Conservation (phyloP, 2,888 invertebrate genomes). For the Andrena haemorrhoa region DNA sequence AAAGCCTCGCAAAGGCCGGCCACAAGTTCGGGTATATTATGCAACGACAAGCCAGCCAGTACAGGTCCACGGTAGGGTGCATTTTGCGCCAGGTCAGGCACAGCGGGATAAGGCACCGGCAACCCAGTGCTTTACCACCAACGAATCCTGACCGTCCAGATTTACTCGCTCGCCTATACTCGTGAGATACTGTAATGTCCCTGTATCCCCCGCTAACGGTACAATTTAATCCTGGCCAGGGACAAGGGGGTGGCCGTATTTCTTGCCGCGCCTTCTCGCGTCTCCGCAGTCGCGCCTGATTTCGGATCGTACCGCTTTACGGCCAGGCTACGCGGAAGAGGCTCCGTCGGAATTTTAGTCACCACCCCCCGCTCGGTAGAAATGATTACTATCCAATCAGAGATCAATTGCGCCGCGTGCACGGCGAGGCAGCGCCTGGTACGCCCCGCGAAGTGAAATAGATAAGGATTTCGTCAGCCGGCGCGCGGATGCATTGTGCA, state of each 20-base stretch:
- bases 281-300: slow-evolving; percentile 19
- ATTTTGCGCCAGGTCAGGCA: slow-evolving; percentile 36
- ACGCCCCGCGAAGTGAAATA: background rate
- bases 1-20: slow-evolving; percentile 64
- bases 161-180: slow-evolving; percentile 46
- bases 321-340: background rate
- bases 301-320: background rate
- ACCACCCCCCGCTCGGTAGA: too few species aligned
- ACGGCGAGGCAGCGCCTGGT: background rate
- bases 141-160: slow-evolving; percentile 59
- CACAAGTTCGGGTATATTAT: slow-evolving; percentile 72
- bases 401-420: background rate
- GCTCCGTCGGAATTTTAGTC: background rate
- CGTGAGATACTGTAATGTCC: slow-evolving; percentile 46
- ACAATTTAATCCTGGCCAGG: slow-evolving; percentile 55
- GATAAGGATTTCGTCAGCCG: slow-evolving; percentile 57
- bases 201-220: slow-evolving; percentile 35
- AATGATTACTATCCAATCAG: background rate
- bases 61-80: slow-evolving; percentile 33
- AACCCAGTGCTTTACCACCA: slow-evolving; percentile 31
- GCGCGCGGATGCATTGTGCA: slow-evolving; percentile 41
- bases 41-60: slow-evolving; percentile 53
- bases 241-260: slow-evolving; percentile 19
- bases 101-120: slow-evolving; percentile 31
- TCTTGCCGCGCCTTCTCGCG: slow-evolving; percentile 27